Conservation (phyloP, 2,888 invertebrate genomes). For the Eristalinus sepulchralis region DNA sequence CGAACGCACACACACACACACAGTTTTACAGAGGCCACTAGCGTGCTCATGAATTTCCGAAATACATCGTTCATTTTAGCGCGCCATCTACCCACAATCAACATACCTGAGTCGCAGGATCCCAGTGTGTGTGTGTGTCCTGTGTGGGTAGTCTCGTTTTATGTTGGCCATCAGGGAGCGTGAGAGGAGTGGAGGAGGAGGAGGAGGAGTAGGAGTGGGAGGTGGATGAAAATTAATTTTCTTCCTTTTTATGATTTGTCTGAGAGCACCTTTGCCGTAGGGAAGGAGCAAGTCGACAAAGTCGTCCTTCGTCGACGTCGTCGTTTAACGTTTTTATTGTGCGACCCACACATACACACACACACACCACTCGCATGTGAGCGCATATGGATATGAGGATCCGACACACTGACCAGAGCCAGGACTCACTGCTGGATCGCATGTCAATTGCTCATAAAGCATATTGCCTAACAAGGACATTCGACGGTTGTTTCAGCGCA, state of each 20-base stretch:
- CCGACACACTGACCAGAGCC: slow-evolving; percentile 23
- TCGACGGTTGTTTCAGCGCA: slow-evolving; percentile 50
- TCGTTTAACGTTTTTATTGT: slow-evolving; percentile 64
- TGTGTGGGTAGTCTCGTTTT: background rate
- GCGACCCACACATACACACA: background rate
- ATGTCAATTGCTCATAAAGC: slow-evolving; percentile 69
- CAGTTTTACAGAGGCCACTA: background rate
- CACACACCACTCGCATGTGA: background rate
- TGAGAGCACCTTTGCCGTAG: slow-evolving; percentile 60
- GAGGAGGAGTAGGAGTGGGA: too few relatives aligned
- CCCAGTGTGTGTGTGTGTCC: background rate
- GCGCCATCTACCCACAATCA: slow-evolving; percentile 51
- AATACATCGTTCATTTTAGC: slow-evolving; percentile 69
- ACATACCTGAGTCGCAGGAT: background rate
- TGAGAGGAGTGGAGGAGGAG: too few relatives aligned
- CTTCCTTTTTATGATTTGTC: slow-evolving; percentile 71
- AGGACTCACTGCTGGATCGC: slow-evolving; percentile 47
- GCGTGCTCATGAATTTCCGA: slow-evolving; percentile 58
- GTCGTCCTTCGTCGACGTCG: slow-evolving; percentile 31
- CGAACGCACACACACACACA: background rate
- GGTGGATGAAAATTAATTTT: slow-evolving; percentile 61
- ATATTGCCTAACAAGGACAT: slow-evolving; percentile 69
- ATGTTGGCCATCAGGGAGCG: background rate
- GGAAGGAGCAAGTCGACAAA: slow-evolving; percentile 17
- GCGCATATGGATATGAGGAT: background rate